A percentile compares a stretch with the other conserved stretches of the same genome.
Evolutionary conservation across 2,797 vertebrate genomes (phyloP).

Genomic region (Serranus cabrilla): DNA sequence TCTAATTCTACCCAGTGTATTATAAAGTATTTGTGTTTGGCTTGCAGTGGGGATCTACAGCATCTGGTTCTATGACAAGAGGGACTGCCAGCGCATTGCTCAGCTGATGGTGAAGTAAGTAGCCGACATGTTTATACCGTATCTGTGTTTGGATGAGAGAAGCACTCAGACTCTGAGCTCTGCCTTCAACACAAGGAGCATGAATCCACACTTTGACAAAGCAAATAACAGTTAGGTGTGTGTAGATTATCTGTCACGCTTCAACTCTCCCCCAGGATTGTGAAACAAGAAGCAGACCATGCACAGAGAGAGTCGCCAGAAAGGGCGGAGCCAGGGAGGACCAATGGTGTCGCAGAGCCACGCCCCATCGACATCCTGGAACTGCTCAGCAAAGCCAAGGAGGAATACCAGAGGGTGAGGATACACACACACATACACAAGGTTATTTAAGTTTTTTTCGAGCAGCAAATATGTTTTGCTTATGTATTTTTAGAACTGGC

Average conservation of each 20-base stretch:
- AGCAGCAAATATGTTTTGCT: background rate
- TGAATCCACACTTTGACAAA: background rate
- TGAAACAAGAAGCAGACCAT: slow-evolving; percentile 91
- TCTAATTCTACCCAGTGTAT: background rate
- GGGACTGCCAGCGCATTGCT: slow-evolving; percentile 96
- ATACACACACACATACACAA: background rate
- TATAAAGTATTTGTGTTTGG: slow-evolving; percentile 45
- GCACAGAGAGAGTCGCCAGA: slow-evolving; percentile 88
- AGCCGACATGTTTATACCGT: background rate
- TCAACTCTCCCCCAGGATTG: slow-evolving; percentile 85
- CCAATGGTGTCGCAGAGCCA: slow-evolving; percentile 89
- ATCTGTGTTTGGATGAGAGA: slow-evolving; percentile 3
- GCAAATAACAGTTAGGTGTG: background rate
- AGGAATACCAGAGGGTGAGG: slow-evolving; percentile 95
- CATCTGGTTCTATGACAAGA: slow-evolving; percentile 99
- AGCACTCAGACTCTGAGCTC: background rate
- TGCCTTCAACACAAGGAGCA: background rate
- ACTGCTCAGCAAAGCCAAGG: slow-evolving; percentile 97
- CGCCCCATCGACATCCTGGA: slow-evolving; percentile 94
- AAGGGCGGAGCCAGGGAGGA: slow-evolving; percentile 83
- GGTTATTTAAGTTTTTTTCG: background rate
- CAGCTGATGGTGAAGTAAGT: slow-evolving; percentile 98
- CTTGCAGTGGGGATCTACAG: slow-evolving; percentile 96
- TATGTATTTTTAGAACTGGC: background rate
- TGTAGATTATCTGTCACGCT: background rate